A percentile compares a stretch with the other conserved stretches of the same genome.
phyloP scores from a whole-genome alignment of 2,797 vertebrate genomes.

The Spondyliosoma cantharus region DNA sequence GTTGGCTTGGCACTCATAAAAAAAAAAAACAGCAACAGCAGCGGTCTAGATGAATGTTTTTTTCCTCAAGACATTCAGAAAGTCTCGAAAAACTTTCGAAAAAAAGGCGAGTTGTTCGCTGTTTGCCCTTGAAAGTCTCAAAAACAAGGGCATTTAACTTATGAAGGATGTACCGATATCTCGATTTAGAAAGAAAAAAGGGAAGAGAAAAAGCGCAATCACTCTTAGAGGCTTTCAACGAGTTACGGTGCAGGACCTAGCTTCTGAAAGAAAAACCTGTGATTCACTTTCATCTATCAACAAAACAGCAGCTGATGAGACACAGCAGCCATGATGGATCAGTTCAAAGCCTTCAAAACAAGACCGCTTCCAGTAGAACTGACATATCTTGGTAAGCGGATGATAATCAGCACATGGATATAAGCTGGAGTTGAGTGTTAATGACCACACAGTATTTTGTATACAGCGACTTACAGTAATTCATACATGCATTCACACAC shows the following conservation, averaged over 20 bases:
- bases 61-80: slow-evolving; percentile 37
- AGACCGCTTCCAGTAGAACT: not conserved
- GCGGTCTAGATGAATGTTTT: slow-evolving; percentile 57
- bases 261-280: not conserved
- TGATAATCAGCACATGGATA: not conserved
- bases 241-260: slow-evolving; percentile 1
- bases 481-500: too few species aligned
- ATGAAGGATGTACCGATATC: not conserved
- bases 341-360: too few species aligned
- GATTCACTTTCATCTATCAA: not conserved
- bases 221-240: not conserved
- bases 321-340: not conserved
- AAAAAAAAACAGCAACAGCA: slow-evolving; percentile 41
- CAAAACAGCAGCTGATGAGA: not conserved
- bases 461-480: too few species aligned
- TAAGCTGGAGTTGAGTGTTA: not conserved
- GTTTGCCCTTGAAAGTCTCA: slow-evolving; percentile 40
- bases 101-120: slow-evolving; percentile 18
- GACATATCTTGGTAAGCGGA: not conserved
- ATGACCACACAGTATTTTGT: too few species aligned
- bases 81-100: slow-evolving; percentile 52
- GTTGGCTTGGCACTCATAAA: slow-evolving; percentile 50
- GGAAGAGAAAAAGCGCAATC: not conserved
- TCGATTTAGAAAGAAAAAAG: slow-evolving; percentile 6
- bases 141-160: slow-evolving; percentile 33